These are phyloP conservation scores for Falco biarmicus DNA, from an alignment of 2,797 vertebrate species.

Conservation along the genomic window DNA sequence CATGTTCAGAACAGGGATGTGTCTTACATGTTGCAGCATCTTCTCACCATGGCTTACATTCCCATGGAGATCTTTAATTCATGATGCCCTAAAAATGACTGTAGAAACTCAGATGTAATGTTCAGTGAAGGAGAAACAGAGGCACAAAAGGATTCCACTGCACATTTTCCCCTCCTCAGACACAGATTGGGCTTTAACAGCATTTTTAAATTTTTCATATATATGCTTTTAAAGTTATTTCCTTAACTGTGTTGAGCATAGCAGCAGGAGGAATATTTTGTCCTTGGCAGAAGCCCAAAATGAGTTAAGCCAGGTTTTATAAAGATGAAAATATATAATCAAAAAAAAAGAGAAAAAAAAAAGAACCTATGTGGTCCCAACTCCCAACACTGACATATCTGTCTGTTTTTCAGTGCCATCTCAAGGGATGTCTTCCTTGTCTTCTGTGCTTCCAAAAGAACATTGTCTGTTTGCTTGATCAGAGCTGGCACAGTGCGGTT, in stretches of 20 bases:
- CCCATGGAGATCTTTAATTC: constrained; percentile 44
- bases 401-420: not conserved
- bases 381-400: not conserved
- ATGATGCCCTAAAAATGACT: constrained; percentile 33
- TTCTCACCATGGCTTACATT: not conserved
- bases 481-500: constrained; percentile 13
- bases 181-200: not conserved
- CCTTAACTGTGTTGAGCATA: not conserved
- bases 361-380: not conserved
- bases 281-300: not conserved
- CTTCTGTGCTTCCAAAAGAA: constrained; percentile 29
- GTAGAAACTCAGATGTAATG: not conserved
- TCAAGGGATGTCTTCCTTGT: not conserved
- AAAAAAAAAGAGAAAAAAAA: not conserved
- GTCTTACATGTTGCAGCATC: not conserved
- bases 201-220: constrained; percentile 1
- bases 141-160: not conserved
- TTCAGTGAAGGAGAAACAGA: constrained; percentile 40
- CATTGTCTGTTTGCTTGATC: constrained; percentile 21
- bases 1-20: not conserved
- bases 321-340: not conserved
- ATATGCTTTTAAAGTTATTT: not conserved
- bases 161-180: rapidly evolving
- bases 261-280: not conserved
- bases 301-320: not conserved